These are phyloP conservation scores for Pluvialis apricaria DNA, from an alignment of 2,113 vertebrate genomes.

Conservation along the genomic window DNA sequence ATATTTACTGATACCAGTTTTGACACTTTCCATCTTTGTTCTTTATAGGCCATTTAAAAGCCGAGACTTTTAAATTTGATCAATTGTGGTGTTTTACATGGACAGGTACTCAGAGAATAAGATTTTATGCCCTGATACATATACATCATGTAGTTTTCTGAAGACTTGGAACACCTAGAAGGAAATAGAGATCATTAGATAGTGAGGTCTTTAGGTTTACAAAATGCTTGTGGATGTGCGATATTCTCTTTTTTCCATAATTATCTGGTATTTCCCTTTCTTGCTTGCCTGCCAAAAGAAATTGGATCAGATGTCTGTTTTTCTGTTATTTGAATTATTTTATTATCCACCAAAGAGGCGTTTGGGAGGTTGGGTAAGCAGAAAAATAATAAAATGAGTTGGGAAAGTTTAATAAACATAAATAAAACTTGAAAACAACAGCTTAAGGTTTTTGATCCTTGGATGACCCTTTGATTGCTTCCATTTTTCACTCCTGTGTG, in stretches of 20 bases:
- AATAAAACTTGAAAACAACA: constrained; percentile 42
- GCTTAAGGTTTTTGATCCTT: constrained; percentile 19
- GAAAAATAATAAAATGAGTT: constrained; percentile 25
- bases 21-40: constrained; percentile 8
- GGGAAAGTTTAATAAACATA: constrained; percentile 36
- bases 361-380: not conserved
- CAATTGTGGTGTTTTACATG: not conserved
- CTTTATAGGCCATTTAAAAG: not conserved
- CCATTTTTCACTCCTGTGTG: constrained; percentile 6
- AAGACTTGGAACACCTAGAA: not conserved
- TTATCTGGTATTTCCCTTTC: not conserved
- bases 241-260: not conserved
- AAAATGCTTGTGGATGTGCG: not conserved
- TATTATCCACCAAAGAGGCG: not conserved
- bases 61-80: not conserved
- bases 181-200: not conserved
- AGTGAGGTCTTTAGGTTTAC: not conserved
- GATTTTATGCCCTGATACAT: not conserved
- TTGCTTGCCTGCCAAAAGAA: not conserved
- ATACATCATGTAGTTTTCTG: not conserved
- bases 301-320: not conserved
- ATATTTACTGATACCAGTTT: not conserved
- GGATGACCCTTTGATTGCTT: constrained; percentile 22
- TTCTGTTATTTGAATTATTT: constrained; percentile 9
- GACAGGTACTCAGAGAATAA: not conserved